These are phyloP conservation scores for Heliconius ismenius DNA, from an alignment of 2,888 invertebrate species.

Conservation along the genomic window DNA sequence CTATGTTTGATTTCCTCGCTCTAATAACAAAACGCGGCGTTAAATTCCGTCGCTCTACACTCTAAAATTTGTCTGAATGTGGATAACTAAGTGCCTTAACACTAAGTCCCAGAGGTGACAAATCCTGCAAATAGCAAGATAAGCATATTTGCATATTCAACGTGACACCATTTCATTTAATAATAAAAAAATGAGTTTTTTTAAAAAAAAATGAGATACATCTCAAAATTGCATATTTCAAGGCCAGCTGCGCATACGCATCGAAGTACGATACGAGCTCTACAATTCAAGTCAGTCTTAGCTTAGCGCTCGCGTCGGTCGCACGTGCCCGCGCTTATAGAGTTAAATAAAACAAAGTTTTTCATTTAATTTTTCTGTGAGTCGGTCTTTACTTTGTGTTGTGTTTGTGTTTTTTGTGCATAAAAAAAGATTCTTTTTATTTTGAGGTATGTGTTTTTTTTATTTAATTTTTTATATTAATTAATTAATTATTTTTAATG, in stretches of 20 bases:
- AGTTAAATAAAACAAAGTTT: conserved; percentile 12
- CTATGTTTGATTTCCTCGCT: no score
- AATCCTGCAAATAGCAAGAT: no score
- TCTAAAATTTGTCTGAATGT: no score
- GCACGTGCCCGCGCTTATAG: conserved; percentile 38
- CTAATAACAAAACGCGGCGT: no score
- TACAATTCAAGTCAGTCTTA: conserved; percentile 53
- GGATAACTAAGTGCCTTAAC: background rate
- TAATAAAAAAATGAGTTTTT: conserved; percentile 7
- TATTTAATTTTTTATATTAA: background rate
- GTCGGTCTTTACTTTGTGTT: conserved; percentile 32
- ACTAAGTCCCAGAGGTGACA: background rate
- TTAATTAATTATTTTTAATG: background rate
- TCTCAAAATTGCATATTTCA: conserved; percentile 66
- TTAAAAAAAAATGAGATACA: conserved; percentile 56
- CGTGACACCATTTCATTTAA: conserved; percentile 7
- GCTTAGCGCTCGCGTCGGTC: conserved; percentile 51
- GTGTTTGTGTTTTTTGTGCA: conserved; percentile 28
- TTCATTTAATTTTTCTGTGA: conserved; percentile 16
- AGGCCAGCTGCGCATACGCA: conserved; percentile 61
- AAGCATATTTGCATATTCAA: no score
- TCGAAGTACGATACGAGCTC: conserved; percentile 42
- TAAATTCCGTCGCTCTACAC: background rate
- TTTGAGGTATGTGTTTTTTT: conserved; percentile 22
- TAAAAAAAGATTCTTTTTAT: conserved; percentile 22